Conservation (phyloP, 2,888 invertebrate species). For the Rutpela maculata region DNA sequence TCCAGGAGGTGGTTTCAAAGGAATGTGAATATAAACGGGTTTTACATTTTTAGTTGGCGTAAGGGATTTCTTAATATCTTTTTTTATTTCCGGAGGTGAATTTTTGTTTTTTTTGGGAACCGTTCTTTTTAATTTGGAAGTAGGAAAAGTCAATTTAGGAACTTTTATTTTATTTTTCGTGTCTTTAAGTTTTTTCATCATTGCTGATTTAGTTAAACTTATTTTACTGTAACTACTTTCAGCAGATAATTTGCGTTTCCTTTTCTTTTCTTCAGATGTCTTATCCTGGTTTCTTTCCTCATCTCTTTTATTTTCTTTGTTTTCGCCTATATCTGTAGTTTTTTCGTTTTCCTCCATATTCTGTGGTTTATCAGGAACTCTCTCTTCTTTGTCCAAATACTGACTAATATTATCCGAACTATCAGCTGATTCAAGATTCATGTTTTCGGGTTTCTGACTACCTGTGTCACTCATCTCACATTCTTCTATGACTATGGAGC, state of each 20-base stretch:
- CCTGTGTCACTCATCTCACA: conserved; percentile 46
- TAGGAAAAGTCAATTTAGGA: conserved; percentile 59
- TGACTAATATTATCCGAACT: conserved; percentile 72
- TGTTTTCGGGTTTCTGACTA: conserved; percentile 48
- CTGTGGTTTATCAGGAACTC: conserved; percentile 38
- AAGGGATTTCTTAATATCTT: conserved; percentile 49
- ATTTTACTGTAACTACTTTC: conserved; percentile 65
- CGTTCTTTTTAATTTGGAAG: conserved; percentile 62
- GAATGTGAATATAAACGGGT: conserved; percentile 72
- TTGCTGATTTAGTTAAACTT: conserved; percentile 62
- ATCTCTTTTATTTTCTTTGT: background rate
- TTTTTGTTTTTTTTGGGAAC: conserved; percentile 62
- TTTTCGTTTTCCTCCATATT: conserved; percentile 48
- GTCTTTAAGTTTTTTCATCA: conserved; percentile 65
- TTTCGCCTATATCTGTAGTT: background rate
- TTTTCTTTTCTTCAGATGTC: conserved; percentile 45
- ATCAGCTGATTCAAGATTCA: conserved; percentile 66
- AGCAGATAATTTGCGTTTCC: conserved; percentile 65
- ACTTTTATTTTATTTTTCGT: conserved; percentile 69
- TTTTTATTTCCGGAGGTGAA: conserved; percentile 63
- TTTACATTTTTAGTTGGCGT: conserved; percentile 43
- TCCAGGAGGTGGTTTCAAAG: conserved; percentile 71
- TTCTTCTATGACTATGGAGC: conserved; percentile 52
- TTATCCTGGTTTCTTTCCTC: conserved; percentile 24
- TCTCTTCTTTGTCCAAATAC: conserved; percentile 71